Conservation (phyloP, 2,888 invertebrate species). For the Rotaria sp. region DNA sequence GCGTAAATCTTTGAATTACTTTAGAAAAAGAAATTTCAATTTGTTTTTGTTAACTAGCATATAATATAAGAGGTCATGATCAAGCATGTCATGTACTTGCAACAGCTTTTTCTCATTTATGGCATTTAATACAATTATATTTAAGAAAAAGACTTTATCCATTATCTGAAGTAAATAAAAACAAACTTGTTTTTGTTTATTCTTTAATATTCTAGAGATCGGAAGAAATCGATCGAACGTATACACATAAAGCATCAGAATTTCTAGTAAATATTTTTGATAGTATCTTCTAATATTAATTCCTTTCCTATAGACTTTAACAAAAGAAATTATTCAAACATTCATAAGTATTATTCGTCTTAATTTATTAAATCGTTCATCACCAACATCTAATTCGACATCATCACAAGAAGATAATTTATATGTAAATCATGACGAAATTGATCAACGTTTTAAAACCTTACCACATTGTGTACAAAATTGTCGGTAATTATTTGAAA, state of each 20-base stretch:
- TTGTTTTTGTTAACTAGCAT: too few species aligned
- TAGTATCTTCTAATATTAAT: neutral
- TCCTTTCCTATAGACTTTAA: neutral
- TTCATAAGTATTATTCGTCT: slow-evolving; percentile 34
- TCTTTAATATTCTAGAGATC: neutral
- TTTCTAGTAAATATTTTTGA: neutral
- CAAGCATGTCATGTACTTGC: slow-evolving; percentile 8
- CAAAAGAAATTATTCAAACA: slow-evolving; percentile 31
- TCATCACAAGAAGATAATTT: neutral
- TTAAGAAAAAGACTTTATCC: neutral
- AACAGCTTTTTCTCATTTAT: slow-evolving; percentile 1
- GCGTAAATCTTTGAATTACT: slow-evolving; percentile 47
- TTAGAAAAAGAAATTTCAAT: too few species aligned
- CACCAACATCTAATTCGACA: neutral
- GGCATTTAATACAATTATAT: slow-evolving; percentile 12
- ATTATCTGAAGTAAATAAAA: neutral
- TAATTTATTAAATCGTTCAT: slow-evolving; percentile 29
- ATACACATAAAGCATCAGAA: neutral
- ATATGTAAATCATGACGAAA: neutral
- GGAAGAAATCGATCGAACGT: neutral
- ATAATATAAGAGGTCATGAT: too few species aligned
- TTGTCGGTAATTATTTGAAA: neutral
- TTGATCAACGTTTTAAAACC: slow-evolving; percentile 30
- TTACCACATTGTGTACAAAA: slow-evolving; percentile 38
- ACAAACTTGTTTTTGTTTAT: neutral